Base-by-base conservation (phyloP, 2,888 invertebrate species). In the Parthenolecanium corni region DNA sequence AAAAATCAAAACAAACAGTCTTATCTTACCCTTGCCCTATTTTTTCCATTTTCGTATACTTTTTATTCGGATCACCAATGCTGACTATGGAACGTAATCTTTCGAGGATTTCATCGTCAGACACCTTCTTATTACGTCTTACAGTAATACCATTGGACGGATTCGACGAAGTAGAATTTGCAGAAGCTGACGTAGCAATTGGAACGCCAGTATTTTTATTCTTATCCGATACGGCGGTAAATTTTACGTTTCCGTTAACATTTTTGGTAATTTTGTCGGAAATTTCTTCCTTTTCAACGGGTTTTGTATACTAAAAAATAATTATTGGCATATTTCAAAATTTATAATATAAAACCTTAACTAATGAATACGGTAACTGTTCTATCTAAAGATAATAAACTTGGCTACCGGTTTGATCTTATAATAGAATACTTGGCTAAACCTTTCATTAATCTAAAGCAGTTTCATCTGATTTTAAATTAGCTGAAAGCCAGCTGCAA, bases 1-100 rank as follows among this genome's bases (percentile, higher is more conserved):
- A 9, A 6, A 31, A 31, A 31, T 31, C 31, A n/a, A n/a, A n/a
- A n/a, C n/a, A n/a, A n/a, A n/a, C n/a, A n/a, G n/a, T 12, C 3
- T 56, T 14, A 1, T 69, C 77, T 75, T 74, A 90, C 89, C 94
- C 98, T 74, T 97, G 97, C 52, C 98, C 98, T 74, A 98, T 98
- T 77, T 97, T 97, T 74, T 97, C 96, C 85, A 97, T 89, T 79
- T 96, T 97, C 44, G 93, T 94, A 75, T 98, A 98, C 75, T 96
- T 97, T 72, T 93, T 83, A 78, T 94, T 96, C 24, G 98, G 98
- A 80, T 98, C 96, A 20, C 96, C 96, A 40, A 93, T 89, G 68
- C 90, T 94, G 62, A 97, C 97, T 73, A 98, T 97, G 68, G 92
- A 92, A 71, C 95, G 82, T 72, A 98, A 79, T 75, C 91, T 91